Base-by-base conservation (phyloP, 2,113 vertebrate species). In the Hystrix cristata region DNA sequence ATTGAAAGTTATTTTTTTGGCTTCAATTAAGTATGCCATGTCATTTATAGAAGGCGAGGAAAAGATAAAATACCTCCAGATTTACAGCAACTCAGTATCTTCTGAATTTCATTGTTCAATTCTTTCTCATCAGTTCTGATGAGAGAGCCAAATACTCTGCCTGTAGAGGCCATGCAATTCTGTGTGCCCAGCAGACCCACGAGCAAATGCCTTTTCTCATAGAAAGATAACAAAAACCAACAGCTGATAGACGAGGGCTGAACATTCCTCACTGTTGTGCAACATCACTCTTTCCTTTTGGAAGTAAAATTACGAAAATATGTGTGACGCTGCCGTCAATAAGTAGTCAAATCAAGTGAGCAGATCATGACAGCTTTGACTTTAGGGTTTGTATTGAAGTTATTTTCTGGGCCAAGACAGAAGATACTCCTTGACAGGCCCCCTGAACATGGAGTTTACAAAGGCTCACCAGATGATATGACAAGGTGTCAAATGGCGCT, bases 291-390 rank as follows among this genome's bases (percentile, higher is more conserved):
- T 97, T 94, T 95, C 89, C 85, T 89, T 96, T 97, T 96, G 89
- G 46, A 97, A 96, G 93, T 90, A 46, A 97, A 97, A 91, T 81
- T 94, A 94, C 90, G 94, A 98, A 97, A 91, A 80, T 71, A 57
- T 96, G 91, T 94, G 88, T 96, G 97, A 98, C 96, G 88, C 88
- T 95, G 96, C 92, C 96, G 82, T 84, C 92, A 92, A 48, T 97
- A 91, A 97, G 96, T 83, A 97, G 67, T 78, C n/a, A 95, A 91
- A 18, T 85, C 76, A 94, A 74, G 25, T 3, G 76, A 97, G 90
- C 14, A 95, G 76, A 88, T 93, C 93, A 10, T 57, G 95, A 87
- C 72, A 78, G 51, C 51, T 97, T 79, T 95, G 74, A 90, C 95
- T 96, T 97, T 11, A 0, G 88, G 87, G 34, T 97, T 87, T 96